phyloP scores from a whole-genome alignment of 2,797 vertebrate species.

The Sarcoramphus papa region DNA sequence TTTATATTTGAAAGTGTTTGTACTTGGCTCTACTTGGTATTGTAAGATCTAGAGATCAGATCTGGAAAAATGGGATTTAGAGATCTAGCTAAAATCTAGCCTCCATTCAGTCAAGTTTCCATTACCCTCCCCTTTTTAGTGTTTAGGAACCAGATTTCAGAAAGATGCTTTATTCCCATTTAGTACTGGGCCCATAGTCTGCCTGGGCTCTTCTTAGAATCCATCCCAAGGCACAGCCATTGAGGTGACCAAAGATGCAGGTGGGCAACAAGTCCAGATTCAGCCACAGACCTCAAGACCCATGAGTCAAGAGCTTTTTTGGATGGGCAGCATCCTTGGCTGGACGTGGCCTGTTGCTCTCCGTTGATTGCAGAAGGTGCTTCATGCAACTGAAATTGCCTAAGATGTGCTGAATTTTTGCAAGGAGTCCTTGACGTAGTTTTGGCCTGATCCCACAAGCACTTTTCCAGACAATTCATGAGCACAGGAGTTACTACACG shows the following conservation, averaged over 20 bases:
- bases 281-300: fast-evolving
- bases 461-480: neutral
- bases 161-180: neutral
- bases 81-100: neutral
- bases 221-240: neutral
- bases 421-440: neutral
- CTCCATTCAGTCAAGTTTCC: neutral
- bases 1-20: neutral
- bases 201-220: neutral
- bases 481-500: neutral
- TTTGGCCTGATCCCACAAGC: neutral
- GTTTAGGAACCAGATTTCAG: neutral
- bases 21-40: neutral
- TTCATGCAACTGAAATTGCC: neutral
- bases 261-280: neutral
- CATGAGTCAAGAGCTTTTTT: neutral
- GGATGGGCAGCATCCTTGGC: neutral
- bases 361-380: neutral
- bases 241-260: neutral
- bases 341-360: neutral
- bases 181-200: neutral
- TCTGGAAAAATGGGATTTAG: neutral
- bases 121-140: neutral
- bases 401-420: neutral
- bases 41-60: neutral